A percentile compares a stretch with the other conserved stretches of the same genome.
These are phyloP conservation scores for Chalcosyrphus nemorum DNA, from an alignment of 2,888 invertebrate species.

Conservation along the genomic window DNA sequence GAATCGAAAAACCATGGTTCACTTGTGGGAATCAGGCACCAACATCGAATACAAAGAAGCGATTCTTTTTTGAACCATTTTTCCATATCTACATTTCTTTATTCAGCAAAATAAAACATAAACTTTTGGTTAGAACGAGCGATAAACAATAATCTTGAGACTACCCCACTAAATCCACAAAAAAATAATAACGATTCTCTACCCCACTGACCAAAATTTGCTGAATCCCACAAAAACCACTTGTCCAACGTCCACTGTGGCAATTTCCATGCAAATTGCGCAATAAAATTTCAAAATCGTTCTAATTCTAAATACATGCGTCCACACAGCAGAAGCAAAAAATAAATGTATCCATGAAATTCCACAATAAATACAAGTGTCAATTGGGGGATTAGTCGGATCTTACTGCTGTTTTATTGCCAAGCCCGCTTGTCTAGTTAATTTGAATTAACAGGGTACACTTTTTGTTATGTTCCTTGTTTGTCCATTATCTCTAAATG, in stretches of 20 bases:
- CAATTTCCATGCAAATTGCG: constrained; percentile 32
- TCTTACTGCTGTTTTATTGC: neutral
- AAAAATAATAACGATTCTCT: neutral
- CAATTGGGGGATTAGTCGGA: neutral
- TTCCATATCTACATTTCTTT: too few species aligned
- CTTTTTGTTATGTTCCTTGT: neutral
- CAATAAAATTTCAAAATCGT: constrained; percentile 26
- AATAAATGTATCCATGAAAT: too few species aligned
- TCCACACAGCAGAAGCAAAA: neutral
- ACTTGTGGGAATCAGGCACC: too few species aligned
- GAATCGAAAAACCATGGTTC: too few species aligned
- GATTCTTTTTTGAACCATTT: too few species aligned
- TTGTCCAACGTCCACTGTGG: neutral
- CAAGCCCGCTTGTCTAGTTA: neutral
- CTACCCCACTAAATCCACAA: neutral
- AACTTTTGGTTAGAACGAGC: neutral
- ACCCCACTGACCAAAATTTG: neutral
- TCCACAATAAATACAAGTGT: neutral
- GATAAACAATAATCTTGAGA: neutral
- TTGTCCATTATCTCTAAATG: constrained; percentile 11
- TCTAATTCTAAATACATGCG: neutral
- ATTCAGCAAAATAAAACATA: too few species aligned
- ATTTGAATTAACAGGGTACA: neutral
- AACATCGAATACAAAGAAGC: too few species aligned
- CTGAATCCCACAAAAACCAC: neutral